A percentile compares a stretch with the other conserved stretches of the same genome.
These are phyloP conservation scores for Ictalurus punctatus DNA, from an alignment of 2,113 vertebrate species.

Conservation along the genomic window DNA sequence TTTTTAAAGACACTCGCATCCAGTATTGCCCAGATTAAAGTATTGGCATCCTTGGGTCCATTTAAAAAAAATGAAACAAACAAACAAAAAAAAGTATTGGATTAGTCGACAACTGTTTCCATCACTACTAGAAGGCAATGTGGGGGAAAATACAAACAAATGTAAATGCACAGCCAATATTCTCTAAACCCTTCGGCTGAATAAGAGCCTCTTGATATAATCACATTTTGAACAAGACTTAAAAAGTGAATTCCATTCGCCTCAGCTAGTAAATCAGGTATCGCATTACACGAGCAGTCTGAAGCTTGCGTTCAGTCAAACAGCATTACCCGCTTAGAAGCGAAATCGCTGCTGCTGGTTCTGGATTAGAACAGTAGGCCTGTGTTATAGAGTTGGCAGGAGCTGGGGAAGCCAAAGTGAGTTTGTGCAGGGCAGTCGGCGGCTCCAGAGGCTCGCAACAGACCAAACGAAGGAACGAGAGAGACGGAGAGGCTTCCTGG, in stretches of 20 bases:
- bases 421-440: neutral
- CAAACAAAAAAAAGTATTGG: neutral
- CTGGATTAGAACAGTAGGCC: constrained; percentile 66
- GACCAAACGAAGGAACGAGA: constrained; percentile 13
- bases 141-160: neutral
- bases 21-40: neutral
- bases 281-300: constrained; percentile 66
- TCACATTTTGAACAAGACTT: neutral
- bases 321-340: constrained; percentile 66
- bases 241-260: constrained; percentile 6
- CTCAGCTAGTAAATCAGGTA: constrained; percentile 60
- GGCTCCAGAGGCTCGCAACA: neutral
- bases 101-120: neutral
- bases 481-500: constrained; percentile 23
- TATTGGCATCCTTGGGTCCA: neutral
- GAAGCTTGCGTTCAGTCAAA: constrained; percentile 63
- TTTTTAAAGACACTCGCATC: too few relatives aligned
- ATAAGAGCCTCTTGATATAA: neutral
- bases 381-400: constrained; percentile 58
- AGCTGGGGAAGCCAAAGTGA: constrained; percentile 54
- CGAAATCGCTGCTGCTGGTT: constrained; percentile 66
- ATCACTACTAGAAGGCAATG: neutral
- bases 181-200: neutral
- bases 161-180: constrained; percentile 26
- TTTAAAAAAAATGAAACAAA: neutral